These are phyloP conservation scores for Tetramorium parvispinum DNA, from an alignment of 1,140 invertebrate species.

Conservation along the genomic window DNA sequence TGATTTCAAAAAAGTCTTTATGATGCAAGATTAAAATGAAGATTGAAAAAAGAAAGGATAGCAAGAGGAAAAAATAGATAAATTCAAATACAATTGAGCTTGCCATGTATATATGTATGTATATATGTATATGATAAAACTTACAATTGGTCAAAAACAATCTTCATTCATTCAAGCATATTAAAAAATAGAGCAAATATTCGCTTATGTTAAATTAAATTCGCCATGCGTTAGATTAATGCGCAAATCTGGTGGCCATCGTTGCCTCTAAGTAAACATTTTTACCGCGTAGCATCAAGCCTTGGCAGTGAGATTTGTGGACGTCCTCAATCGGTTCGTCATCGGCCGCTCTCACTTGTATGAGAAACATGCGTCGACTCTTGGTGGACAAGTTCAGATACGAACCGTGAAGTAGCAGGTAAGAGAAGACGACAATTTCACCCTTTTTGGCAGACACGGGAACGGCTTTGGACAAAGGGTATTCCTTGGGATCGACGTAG, in stretches of 20 bases:
- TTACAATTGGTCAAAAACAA: background rate
- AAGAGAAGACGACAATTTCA: conserved; percentile 88
- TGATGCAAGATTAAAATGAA: conserved; percentile 30
- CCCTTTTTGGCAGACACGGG: conserved; percentile 86
- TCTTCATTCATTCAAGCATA: background rate
- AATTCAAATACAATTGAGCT: background rate
- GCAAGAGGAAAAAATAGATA: background rate
- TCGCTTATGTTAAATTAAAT: background rate
- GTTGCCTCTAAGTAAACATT: conserved; percentile 83
- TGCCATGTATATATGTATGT: background rate
- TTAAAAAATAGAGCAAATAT: background rate
- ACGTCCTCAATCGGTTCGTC: conserved; percentile 85
- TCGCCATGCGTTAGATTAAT: conserved; percentile 57
- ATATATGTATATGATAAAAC: background rate
- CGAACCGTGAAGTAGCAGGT: conserved; percentile 88
- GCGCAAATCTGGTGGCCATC: conserved; percentile 81
- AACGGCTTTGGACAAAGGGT: conserved; percentile 86
- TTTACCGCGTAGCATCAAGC: conserved; percentile 85
- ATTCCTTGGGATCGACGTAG: conserved; percentile 87
- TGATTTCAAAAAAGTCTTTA: conserved; percentile 71
- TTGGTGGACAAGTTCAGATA: conserved; percentile 86
- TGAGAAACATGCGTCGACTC: conserved; percentile 87
- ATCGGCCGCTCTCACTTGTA: conserved; percentile 86
- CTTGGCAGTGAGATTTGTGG: conserved; percentile 86
- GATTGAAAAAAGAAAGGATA: background rate